Base-by-base conservation (phyloP, 2,113 vertebrate genomes). In the Zosterops hypoxanthus region DNA sequence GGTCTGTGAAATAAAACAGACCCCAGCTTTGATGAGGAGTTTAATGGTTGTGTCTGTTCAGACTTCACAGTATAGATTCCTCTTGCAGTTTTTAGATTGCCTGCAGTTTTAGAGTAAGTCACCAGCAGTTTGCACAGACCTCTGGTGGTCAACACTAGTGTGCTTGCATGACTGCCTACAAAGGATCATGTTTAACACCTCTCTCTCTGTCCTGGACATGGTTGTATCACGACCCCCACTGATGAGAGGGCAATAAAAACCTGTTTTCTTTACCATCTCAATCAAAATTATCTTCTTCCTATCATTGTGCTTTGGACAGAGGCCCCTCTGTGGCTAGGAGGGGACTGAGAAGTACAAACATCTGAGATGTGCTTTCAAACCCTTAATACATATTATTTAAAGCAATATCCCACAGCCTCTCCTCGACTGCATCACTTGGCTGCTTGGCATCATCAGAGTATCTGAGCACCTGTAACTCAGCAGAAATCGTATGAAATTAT, bases 181-280 rank as follows among this genome's bases (percentile, higher is more conserved):
- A 44, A 57, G 14, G 26, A 44, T 50, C 28, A 15, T 4, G 8
- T 34, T 71, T 34, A 33, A 91, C 17, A 61, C 7, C 5, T 5
- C 12, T 36, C 10, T 3, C 28, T 34, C 71, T 53, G 31, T 64
- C 28, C 46, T 15, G 20, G 59, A 14, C 63, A 76, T 0, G 0
- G 65, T 39, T 71, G 39, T 11, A 8, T 46, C 59, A 29, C 5
- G 31, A 57, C 4, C 4, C 22, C 19, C 39, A 44, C 9, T 21
- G 23, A 80, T 1, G 2, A 61, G 9, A 49, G 14, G 6, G 31
- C 33, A 36, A 69, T 49, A 76, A 77, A 83, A 86, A 25, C 8
- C 26, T 64, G 23, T 25, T 57, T 86, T 56, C 42, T 65, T 82
- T 64, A 59, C 16, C 8, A 14, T 15, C 41, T 31, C 49, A 25